phyloP scores from a whole-genome alignment of 2,888 invertebrate species.

The Mythimna ferrago region DNA sequence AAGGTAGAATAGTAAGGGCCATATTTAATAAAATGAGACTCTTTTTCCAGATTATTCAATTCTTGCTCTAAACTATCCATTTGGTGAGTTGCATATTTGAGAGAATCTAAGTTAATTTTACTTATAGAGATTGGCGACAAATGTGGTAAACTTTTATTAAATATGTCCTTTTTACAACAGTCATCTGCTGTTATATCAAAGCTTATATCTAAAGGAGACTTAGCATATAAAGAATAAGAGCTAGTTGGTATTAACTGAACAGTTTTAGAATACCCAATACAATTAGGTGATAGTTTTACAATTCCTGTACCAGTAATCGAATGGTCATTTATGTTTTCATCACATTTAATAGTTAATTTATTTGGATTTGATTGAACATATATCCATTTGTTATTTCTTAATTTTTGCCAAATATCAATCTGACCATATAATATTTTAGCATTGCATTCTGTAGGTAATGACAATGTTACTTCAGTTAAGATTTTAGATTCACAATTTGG shows the following conservation, averaged over 20 bases:
- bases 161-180: not conserved
- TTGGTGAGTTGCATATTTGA: not conserved
- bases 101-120: not conserved
- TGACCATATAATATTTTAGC: constrained; percentile 1
- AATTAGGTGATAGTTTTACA: not conserved
- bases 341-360: not conserved
- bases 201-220: too few relatives aligned
- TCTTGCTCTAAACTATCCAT: too few relatives aligned
- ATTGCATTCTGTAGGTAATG: not conserved
- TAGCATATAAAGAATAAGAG: too few relatives aligned
- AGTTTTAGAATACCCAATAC: not conserved
- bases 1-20: too few relatives aligned
- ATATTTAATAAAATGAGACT: too few relatives aligned
- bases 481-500: not conserved
- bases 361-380: not conserved
- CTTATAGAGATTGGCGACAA: not conserved
- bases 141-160: not conserved
- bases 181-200: too few relatives aligned
- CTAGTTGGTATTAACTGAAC: not conserved
- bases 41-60: too few relatives aligned
- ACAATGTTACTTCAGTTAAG: not conserved
- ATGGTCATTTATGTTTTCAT: not conserved
- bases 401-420: not conserved
- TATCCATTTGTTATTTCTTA: not conserved
- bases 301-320: not conserved